phyloP scores from a whole-genome alignment of 2,113 vertebrate genomes.

The Xiphorhynchus elegans region DNA sequence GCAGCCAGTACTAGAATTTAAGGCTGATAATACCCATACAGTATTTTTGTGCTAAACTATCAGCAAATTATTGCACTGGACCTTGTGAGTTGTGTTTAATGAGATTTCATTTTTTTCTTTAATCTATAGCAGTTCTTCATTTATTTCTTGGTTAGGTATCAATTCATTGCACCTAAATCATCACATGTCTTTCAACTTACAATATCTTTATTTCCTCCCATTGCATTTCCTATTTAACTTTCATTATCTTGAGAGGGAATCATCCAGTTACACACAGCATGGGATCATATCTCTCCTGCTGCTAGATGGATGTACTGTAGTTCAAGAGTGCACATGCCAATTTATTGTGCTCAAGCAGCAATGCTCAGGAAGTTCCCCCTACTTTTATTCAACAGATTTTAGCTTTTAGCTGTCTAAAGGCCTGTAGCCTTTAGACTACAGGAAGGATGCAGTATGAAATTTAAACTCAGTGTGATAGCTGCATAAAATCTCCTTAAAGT shows the following conservation, averaged over 20 bases:
- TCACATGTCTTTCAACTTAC: slow-evolving; percentile 59
- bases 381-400: not conserved
- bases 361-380: slow-evolving; percentile 31
- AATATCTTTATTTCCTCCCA: slow-evolving; percentile 52
- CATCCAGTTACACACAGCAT: slow-evolving; percentile 68
- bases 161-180: slow-evolving; percentile 64
- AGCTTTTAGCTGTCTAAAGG: not conserved
- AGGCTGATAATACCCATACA: not conserved
- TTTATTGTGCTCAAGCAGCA: slow-evolving; percentile 51
- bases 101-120: not conserved
- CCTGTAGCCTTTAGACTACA: not conserved
- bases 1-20: not conserved
- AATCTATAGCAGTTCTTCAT: not conserved
- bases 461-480: not conserved
- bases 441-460: not conserved
- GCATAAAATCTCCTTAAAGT: not conserved
- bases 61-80: not conserved
- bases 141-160: slow-evolving; percentile 31
- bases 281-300: slow-evolving; percentile 61
- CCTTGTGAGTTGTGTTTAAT: slow-evolving; percentile 6
- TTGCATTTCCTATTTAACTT: slow-evolving; percentile 66
- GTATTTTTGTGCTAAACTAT: not conserved
- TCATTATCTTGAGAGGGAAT: slow-evolving; percentile 71
- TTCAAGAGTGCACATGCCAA: slow-evolving; percentile 42
- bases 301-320: slow-evolving; percentile 66